These are phyloP conservation scores for Holacanthus passer DNA, from an alignment of 2,113 vertebrate species.

Conservation along the genomic window DNA sequence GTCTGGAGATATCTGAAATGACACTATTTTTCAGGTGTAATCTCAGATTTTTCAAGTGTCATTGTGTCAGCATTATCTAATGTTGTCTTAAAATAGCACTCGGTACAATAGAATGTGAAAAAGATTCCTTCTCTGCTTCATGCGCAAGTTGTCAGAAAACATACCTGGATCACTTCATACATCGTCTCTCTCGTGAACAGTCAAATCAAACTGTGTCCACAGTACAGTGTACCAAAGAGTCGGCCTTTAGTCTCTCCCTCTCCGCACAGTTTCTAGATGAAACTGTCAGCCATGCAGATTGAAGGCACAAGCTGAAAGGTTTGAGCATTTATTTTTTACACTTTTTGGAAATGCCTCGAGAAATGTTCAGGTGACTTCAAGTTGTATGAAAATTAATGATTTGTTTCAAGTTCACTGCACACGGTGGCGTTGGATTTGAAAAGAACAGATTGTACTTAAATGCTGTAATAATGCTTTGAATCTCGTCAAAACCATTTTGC, in stretches of 20 bases:
- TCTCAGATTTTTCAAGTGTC: not conserved
- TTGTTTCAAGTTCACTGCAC: constrained; percentile 19
- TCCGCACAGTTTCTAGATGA: constrained; percentile 44
- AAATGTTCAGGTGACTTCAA: constrained; percentile 27
- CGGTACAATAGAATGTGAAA: constrained; percentile 32
- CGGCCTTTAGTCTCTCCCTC: constrained; percentile 32
- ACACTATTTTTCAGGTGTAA: not conserved
- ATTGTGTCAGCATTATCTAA: constrained; percentile 7
- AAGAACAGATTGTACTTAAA: constrained; percentile 57
- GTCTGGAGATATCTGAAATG: constrained; percentile 17
- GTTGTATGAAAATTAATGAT: constrained; percentile 15
- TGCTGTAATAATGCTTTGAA: constrained; percentile 48
- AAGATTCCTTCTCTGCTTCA: constrained; percentile 15
- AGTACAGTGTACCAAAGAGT: constrained; percentile 75
- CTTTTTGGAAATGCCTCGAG: constrained; percentile 25
- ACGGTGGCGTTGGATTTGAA: constrained; percentile 31
- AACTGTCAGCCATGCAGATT: constrained; percentile 18
- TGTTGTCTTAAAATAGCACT: constrained; percentile 10
- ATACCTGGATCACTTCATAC: not conserved
- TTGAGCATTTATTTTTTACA: constrained; percentile 28
- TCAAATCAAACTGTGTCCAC: constrained; percentile 6
- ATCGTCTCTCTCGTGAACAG: not conserved
- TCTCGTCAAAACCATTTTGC: constrained; percentile 18
- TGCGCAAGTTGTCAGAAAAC: not conserved
- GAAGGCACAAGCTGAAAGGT: constrained; percentile 36